phyloP scores from a whole-genome alignment of 2,113 vertebrate genomes.

The Sturnus vulgaris region DNA sequence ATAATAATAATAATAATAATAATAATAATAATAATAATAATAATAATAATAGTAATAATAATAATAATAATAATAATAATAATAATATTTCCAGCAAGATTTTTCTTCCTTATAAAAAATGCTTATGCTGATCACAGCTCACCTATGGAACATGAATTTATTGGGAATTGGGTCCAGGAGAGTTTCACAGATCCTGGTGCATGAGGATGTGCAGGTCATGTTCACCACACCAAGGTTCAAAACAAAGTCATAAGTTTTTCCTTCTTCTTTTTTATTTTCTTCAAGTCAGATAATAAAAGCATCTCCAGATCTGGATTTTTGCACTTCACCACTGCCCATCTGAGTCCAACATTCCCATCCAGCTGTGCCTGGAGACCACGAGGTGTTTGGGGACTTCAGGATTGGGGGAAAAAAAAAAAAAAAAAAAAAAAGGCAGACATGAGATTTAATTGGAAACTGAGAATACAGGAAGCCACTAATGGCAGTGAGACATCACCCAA shows the following conservation, averaged over 20 bases:
- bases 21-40: background rate
- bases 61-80: background rate
- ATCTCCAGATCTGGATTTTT: background rate
- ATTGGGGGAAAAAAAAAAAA: fast-evolving
- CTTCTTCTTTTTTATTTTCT: background rate
- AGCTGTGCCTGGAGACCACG: background rate
- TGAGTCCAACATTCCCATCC: background rate
- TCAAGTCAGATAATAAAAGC: background rate
- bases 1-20: background rate
- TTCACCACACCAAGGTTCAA: background rate
- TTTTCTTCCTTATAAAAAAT: background rate
- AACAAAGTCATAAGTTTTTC: background rate
- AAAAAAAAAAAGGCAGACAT: background rate
- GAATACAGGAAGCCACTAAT: background rate
- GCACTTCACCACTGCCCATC: background rate
- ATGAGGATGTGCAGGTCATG: fast-evolving
- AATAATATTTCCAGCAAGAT: background rate
- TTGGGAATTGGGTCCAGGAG: background rate
- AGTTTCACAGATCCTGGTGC: background rate
- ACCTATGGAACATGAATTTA: background rate
- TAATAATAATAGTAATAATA: background rate
- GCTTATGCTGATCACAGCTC: background rate
- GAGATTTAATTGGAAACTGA: background rate
- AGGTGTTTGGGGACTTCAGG: background rate
- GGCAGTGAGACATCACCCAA: fast-evolving